A percentile compares a stretch with the other conserved stretches of the same genome.
Evolutionary conservation across 2,113 vertebrate species (phyloP).

Genomic region (Chinchilla lanigera): DNA sequence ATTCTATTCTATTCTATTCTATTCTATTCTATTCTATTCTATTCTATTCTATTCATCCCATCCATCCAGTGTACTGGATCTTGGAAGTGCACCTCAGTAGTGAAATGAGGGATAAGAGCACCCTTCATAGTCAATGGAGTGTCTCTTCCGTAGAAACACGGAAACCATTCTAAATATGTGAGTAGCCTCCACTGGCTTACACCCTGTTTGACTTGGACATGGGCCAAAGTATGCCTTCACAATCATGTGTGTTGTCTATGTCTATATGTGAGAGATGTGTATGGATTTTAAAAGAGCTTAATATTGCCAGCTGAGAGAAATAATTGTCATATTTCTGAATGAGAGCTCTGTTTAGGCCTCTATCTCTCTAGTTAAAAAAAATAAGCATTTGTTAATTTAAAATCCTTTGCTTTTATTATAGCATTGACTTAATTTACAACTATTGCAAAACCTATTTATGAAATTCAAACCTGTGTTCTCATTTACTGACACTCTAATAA

Average conservation of each 20-base stretch:
- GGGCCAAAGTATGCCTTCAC: not conserved
- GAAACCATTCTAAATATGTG: not conserved
- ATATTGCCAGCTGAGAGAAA: not conserved
- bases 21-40: too few species aligned
- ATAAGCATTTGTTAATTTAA: slow-evolving; percentile 18
- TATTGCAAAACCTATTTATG: not conserved
- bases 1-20: too few species aligned
- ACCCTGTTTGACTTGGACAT: not conserved
- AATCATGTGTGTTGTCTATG: not conserved
- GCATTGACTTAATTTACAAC: slow-evolving; percentile 17
- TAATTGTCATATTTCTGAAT: not conserved
- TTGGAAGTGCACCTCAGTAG: not conserved
- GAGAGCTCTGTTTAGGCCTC: not conserved
- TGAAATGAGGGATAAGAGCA: not conserved
- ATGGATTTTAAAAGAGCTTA: not conserved
- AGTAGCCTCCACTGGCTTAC: not conserved
- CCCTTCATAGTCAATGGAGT: not conserved
- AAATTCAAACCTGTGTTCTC: slow-evolving; percentile 50
- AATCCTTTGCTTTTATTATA: not conserved
- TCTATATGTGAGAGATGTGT: not conserved
- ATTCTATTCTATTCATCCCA: not conserved
- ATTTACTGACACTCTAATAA: slow-evolving; percentile 48
- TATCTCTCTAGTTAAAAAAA: not conserved
- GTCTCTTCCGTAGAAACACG: not conserved
- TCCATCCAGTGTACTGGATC: not conserved